Evolutionary conservation across 1,140 invertebrate genomes (phyloP), one percentile per base, ranked within the genome.

Genomic region (Agrypnia vestita): DNA sequence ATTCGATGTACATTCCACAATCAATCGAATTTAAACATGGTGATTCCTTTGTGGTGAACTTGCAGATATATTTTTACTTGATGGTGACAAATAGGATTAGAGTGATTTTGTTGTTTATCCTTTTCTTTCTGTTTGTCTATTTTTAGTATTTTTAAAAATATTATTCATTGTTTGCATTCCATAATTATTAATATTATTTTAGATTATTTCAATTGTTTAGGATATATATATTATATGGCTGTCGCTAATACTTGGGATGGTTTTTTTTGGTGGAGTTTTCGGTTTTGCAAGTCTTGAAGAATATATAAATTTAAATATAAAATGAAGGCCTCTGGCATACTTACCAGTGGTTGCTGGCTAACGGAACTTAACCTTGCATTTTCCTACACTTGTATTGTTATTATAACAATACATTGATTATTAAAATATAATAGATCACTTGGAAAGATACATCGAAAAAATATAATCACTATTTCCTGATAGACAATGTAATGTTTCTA

Each of bases 91-190:
- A 35, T 64, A 64, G 43, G 15, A 11, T 71, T 71, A 47, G 67
- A 71, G 46, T 69, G 64, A 46, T 69, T 71, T 71, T 67, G 12
- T 71, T 71, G 13, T 69, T 17, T 69, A 47, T 47, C 47, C 21
- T 17, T 19, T 47, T 46, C 35, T 49, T 71, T 71, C 43, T 47
- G 15, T 47, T 15, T 71, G 67, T 71, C n/a, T 71, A 49, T 47
- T 71, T 71, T 71, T 71, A 71, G 43, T 71, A 7, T 4, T n/a
- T 69, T 10, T 47, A 71, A n/a, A n/a, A n/a, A n/a, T 13, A 71
- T 49, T 15, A 47, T 71, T 19, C 56, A 71, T 19, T 71, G 46
- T 71, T 71, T 71, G 67, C 67, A 71, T 71, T 71, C 67, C 67
- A 71, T 64, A 64, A 64, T 71, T 71, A 71, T 71, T 47, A 71